These are phyloP conservation scores for Mactromeris polynyma DNA, from an alignment of 2,888 invertebrate genomes.

Conservation along the genomic window DNA sequence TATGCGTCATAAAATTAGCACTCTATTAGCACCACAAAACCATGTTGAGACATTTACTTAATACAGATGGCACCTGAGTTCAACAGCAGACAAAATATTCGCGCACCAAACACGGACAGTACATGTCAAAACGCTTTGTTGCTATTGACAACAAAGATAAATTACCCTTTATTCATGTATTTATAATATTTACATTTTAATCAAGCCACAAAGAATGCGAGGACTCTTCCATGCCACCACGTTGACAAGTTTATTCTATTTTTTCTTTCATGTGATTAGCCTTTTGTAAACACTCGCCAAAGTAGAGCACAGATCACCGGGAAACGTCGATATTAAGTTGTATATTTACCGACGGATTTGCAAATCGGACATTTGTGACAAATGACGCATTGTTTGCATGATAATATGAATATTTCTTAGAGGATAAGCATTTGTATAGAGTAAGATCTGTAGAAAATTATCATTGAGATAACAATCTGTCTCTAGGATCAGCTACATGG, in stretches of 20 bases:
- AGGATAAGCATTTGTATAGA: conserved; percentile 9
- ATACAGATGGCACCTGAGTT: too few relatives aligned
- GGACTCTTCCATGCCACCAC: background rate
- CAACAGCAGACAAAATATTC: too few relatives aligned
- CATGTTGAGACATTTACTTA: too few relatives aligned
- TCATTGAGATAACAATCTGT: conserved; percentile 14
- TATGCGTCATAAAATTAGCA: background rate
- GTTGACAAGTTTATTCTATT: background rate
- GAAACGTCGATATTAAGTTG: conserved; percentile 19
- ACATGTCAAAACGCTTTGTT: too few relatives aligned
- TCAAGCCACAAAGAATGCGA: background rate
- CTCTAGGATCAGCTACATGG: background rate
- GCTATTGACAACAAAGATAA: too few relatives aligned
- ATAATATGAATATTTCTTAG: conserved; percentile 7
- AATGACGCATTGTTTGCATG: conserved; percentile 30
- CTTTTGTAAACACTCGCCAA: background rate
- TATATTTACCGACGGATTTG: conserved; percentile 28
- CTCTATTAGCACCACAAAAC: too few relatives aligned
- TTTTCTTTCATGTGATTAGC: conserved; percentile 21
- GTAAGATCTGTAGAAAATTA: background rate
- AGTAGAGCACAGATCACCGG: background rate
- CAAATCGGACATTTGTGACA: conserved; percentile 34
- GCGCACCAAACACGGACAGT: too few relatives aligned
- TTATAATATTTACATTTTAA: background rate
- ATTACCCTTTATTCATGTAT: too few relatives aligned